phyloP scores from a whole-genome alignment of 2,797 vertebrate species.

The Acipenser ruthenus region DNA sequence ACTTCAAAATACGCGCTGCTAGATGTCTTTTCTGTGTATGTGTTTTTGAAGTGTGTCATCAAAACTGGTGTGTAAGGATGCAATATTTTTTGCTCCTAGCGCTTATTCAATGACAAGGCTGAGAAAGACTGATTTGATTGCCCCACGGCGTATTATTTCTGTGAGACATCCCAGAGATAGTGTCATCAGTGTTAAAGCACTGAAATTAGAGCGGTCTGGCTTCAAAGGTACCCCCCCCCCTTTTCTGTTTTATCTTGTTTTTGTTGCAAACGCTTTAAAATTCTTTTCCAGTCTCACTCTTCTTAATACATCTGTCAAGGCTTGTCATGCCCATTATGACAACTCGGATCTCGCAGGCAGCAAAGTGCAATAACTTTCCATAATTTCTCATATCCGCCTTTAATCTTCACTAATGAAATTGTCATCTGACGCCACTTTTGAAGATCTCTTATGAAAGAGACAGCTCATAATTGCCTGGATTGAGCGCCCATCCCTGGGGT shows the following conservation, averaged over 20 bases:
- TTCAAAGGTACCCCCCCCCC: too few species aligned
- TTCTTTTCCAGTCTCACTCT: slow-evolving; percentile 27
- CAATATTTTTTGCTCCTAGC: too few species aligned
- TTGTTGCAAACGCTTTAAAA: slow-evolving; percentile 26
- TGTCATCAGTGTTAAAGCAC: too few species aligned
- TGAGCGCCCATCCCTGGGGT: slow-evolving; percentile 41
- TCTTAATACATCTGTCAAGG: slow-evolving; percentile 40
- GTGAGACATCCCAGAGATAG: too few species aligned
- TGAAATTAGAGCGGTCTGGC: too few species aligned
- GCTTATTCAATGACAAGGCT: too few species aligned
- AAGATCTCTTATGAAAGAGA: slow-evolving; percentile 38
- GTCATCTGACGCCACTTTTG: slow-evolving; percentile 50
- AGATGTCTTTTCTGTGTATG: too few species aligned
- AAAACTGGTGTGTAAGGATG: too few species aligned
- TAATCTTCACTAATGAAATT: slow-evolving; percentile 65
- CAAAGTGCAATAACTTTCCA: slow-evolving; percentile 47
- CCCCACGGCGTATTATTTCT: too few species aligned
- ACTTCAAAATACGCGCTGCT: too few species aligned
- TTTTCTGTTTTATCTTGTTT: neutral
- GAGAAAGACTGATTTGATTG: too few species aligned
- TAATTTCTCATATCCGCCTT: slow-evolving; percentile 47
- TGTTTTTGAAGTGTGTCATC: too few species aligned
- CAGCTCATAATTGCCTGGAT: slow-evolving; percentile 50
- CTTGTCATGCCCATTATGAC: slow-evolving; percentile 38
- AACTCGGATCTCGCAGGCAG: slow-evolving; percentile 39